phyloP scores from a whole-genome alignment of 2,113 vertebrate species.

The Cyphomyrus plagiostoma region DNA sequence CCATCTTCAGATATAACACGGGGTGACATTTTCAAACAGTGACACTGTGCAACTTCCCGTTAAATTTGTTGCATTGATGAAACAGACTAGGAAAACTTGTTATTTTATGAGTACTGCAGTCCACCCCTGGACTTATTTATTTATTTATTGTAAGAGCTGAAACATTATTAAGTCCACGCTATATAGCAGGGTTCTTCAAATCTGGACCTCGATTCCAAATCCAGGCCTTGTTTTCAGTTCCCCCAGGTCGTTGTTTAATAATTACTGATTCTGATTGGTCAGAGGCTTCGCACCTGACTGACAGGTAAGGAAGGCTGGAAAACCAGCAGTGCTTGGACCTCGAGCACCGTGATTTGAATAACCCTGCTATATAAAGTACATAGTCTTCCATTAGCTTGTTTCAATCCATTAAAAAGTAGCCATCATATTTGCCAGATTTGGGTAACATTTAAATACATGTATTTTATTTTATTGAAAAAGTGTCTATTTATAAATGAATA shows the following conservation, averaged over 20 bases:
- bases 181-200: background rate
- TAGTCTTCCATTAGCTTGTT: background rate
- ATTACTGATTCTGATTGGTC: too few species aligned
- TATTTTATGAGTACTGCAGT: background rate
- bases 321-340: too few species aligned
- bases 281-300: too few species aligned
- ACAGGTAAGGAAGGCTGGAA: too few species aligned
- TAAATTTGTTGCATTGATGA: background rate
- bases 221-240: too few species aligned
- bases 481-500: background rate
- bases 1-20: constrained; percentile 8
- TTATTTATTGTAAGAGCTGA: background rate
- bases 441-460: background rate
- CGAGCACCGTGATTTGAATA: background rate
- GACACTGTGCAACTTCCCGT: background rate
- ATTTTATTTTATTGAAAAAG: background rate
- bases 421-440: background rate
- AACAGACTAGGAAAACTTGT: background rate
- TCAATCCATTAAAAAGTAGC: background rate
- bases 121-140: background rate
- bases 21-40: constrained; percentile 4
- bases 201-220: too few species aligned
- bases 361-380: background rate
- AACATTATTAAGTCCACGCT: background rate
- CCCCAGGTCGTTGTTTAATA: too few species aligned